phyloP scores from a whole-genome alignment of 2,113 vertebrate species.

The Mirounga angustirostris region DNA sequence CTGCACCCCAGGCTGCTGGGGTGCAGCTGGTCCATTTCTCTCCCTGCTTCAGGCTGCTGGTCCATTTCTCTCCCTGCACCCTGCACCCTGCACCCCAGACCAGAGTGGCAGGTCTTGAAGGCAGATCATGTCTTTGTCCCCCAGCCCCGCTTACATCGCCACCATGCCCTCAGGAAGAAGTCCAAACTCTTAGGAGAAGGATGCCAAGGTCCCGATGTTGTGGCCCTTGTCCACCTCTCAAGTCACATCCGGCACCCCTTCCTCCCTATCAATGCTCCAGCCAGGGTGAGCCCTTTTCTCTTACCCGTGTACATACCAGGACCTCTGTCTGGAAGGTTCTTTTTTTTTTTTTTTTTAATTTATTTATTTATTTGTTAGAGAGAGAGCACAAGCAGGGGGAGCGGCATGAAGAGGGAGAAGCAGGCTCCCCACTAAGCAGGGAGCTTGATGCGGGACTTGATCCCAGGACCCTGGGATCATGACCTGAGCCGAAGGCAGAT shows the following conservation, averaged over 20 bases:
- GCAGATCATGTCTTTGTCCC: not conserved
- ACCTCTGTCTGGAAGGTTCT: not conserved
- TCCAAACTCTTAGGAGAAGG: not conserved
- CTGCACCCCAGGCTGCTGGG: not conserved
- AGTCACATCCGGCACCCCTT: not conserved
- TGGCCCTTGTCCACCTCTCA: not conserved
- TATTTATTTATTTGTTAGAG: not conserved
- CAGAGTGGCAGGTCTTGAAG: not conserved
- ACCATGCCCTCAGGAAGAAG: not conserved
- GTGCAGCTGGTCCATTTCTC: no score
- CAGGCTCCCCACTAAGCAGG: not conserved
- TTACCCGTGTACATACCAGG: accelerated
- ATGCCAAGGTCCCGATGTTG: not conserved
- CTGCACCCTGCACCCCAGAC: not conserved
- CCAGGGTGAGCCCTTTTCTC: not conserved
- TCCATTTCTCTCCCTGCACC: not conserved
- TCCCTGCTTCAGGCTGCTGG: not conserved
- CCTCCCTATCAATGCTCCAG: not conserved
- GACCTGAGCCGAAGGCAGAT: not conserved
- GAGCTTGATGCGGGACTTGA: not conserved
- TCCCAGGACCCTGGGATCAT: not conserved
- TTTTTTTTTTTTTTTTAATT: no score
- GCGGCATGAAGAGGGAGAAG: not conserved
- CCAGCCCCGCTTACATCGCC: not conserved
- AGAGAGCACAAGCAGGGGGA: not conserved